Conservation (phyloP, 2,888 invertebrate species). For the Leptinotarsa peninsularis region DNA sequence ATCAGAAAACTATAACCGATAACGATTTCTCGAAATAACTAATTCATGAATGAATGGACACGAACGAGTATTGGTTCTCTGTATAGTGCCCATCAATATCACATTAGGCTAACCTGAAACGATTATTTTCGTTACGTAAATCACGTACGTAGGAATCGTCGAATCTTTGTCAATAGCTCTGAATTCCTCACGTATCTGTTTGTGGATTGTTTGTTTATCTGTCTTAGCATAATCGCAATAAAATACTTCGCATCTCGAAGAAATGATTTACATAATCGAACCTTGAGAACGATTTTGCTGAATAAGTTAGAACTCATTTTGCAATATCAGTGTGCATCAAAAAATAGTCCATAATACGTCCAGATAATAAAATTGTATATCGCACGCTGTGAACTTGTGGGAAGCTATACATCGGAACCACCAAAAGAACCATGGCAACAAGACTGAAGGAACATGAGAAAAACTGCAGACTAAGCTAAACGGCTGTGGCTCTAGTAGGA, state of each 20-base stretch:
- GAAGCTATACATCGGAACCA: too few species aligned
- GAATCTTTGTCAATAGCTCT: neutral
- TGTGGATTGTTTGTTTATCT: neutral
- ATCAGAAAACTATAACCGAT: neutral
- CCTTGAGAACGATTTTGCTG: neutral
- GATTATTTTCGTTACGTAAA: neutral
- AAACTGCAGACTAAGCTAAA: too few species aligned
- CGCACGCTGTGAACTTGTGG: too few species aligned
- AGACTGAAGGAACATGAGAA: too few species aligned
- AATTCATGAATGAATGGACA: constrained; percentile 16
- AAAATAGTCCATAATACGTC: too few species aligned
- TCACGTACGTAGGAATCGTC: neutral
- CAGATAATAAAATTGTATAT: too few species aligned
- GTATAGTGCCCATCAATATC: constrained; percentile 1
- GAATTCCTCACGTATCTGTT: neutral
- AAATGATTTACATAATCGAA: neutral
- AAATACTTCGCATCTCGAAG: neutral
- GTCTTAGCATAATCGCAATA: neutral
- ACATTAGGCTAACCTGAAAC: constrained; percentile 12
- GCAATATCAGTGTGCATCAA: too few species aligned
- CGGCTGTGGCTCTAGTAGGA: too few species aligned
- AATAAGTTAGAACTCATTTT: neutral
- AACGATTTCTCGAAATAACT: constrained; percentile 5
- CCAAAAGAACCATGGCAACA: too few species aligned
- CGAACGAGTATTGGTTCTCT: neutral